Conservation (phyloP, 92 coral and sea anemone genomes). For the Heliopora coerulea region DNA sequence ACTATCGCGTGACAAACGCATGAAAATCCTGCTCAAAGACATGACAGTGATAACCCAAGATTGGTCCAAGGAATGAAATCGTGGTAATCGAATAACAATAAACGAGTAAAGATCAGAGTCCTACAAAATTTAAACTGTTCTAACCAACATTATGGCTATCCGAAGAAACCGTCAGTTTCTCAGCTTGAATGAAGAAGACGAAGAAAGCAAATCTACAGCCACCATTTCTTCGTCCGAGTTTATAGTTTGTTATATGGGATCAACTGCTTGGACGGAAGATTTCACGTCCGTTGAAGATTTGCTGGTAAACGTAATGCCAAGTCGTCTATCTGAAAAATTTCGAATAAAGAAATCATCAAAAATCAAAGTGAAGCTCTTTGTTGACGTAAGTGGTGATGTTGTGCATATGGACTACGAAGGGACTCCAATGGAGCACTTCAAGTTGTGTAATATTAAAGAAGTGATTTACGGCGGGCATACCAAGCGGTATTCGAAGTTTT, state of each 20-base stretch:
- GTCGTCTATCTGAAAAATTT: conserved; percentile 2
- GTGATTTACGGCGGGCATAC: conserved; percentile 22
- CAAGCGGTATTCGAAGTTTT: conserved; percentile 16
- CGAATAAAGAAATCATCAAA: conserved; percentile 1
- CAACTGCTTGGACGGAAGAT: conserved; percentile 10
- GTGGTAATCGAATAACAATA: no score
- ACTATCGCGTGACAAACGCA: no score
- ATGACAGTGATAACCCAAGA: no score
- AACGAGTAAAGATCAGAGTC: no score
- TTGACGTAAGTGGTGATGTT: conserved; percentile 6
- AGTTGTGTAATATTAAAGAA: conserved; percentile 13
- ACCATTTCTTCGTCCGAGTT: background rate
- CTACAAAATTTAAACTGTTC: background rate
- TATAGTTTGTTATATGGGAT: conserved; percentile 4
- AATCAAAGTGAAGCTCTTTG: conserved; percentile 10
- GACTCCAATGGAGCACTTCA: background rate
- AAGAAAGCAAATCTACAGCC: background rate
- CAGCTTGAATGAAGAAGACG: conserved; percentile 6
- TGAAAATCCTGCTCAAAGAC: no score
- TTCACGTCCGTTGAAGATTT: conserved; percentile 4
- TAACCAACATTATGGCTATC: background rate
- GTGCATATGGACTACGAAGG: conserved; percentile 3
- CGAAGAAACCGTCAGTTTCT: conserved; percentile 1
- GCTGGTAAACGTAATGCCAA: background rate
- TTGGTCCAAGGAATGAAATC: no score